phyloP scores from a whole-genome alignment of 2,113 vertebrate species.

The Condylura cristata region DNA sequence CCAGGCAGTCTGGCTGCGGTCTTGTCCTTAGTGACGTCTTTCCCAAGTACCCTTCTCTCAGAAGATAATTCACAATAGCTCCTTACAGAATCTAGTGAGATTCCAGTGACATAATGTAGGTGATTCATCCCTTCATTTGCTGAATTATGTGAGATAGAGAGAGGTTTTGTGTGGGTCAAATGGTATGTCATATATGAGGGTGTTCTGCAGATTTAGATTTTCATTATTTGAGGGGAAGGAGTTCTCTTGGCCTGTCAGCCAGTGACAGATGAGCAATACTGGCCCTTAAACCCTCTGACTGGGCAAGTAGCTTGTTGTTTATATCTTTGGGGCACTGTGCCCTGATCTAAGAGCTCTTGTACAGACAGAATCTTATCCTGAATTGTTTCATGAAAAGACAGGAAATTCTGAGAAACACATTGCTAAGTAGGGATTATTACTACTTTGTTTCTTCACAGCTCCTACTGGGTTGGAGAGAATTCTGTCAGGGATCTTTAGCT shows the following conservation, averaged over 20 bases:
- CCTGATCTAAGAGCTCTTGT: not conserved
- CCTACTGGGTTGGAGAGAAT: not conserved
- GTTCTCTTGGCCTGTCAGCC: not conserved
- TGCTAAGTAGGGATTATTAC: not conserved
- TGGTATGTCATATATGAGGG: not conserved
- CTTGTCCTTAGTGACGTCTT: not conserved
- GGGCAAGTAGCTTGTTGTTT: not conserved
- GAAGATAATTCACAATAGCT: not conserved
- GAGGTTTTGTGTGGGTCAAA: not conserved
- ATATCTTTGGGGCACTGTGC: not conserved
- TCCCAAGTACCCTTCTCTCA: not conserved
- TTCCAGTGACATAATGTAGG: not conserved
- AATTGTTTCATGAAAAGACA: slow-evolving; percentile 12
- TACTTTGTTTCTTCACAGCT: not conserved
- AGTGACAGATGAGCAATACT: not conserved
- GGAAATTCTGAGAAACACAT: not conserved
- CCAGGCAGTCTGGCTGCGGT: not conserved
- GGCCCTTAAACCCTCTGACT: not conserved
- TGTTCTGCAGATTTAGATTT: not conserved
- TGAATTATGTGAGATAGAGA: not conserved
- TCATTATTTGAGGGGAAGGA: not conserved
- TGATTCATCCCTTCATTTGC: not conserved
- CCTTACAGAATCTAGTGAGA: not conserved
- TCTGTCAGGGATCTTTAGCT: not conserved
- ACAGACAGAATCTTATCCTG: not conserved